Conservation (phyloP, 2,113 vertebrate genomes). For the Rhinolophus ferrumequinum region DNA sequence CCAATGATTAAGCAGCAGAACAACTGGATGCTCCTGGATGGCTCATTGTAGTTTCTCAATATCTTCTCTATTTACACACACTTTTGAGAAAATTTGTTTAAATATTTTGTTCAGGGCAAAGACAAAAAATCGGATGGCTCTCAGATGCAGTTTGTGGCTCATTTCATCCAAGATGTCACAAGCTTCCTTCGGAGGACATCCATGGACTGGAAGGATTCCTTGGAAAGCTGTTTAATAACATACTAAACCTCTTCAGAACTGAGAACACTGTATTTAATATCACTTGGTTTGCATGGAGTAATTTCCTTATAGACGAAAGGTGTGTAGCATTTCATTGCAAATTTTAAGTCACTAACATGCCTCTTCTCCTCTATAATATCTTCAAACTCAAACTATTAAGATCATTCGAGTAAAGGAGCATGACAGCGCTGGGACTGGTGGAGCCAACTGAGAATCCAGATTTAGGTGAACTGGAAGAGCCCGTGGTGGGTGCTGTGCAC, state of each 20-base stretch:
- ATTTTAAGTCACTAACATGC: constrained; percentile 93
- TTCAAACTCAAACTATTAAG: constrained; percentile 88
- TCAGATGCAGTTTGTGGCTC: constrained; percentile 93
- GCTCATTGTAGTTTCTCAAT: constrained; percentile 88
- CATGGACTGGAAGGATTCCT: constrained; percentile 86
- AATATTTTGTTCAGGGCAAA: constrained; percentile 94
- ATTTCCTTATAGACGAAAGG: constrained; percentile 93
- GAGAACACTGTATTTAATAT: constrained; percentile 91
- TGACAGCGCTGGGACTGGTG: no score
- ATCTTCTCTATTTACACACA: constrained; percentile 97
- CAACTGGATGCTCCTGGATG: no score
- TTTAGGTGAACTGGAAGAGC: no score
- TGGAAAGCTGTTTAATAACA: constrained; percentile 92
- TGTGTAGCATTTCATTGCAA: constrained; percentile 93
- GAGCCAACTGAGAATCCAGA: no score
- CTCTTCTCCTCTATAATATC: constrained; percentile 95
- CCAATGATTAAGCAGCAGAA: no score
- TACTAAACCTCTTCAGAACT: constrained; percentile 92
- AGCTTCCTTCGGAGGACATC: constrained; percentile 90
- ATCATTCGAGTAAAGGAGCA: no score
- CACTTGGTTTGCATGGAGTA: constrained; percentile 87
- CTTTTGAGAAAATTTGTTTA: constrained; percentile 93
- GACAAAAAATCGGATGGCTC: constrained; percentile 94
- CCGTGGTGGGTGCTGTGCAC: no score
- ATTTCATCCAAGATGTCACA: constrained; percentile 95